These are phyloP conservation scores for Electrona antarctica DNA, from an alignment of 2,113 vertebrate species.

Conservation along the genomic window DNA sequence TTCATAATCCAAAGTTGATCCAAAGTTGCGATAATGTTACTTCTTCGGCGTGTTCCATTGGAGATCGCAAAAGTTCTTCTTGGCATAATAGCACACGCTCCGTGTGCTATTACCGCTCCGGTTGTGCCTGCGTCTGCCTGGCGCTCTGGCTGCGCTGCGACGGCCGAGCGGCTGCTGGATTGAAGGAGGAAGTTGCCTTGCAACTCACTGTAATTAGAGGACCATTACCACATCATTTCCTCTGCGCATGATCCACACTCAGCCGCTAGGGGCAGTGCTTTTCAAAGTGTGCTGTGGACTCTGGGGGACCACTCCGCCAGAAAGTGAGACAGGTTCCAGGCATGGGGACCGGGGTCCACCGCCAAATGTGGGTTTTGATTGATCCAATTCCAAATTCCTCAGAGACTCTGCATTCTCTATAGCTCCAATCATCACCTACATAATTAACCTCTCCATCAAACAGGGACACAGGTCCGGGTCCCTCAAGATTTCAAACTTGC, in stretches of 20 bases:
- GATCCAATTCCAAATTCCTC: too few relatives aligned
- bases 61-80: background rate
- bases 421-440: too few relatives aligned
- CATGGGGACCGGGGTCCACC: too few relatives aligned
- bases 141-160: slow-evolving; percentile 25
- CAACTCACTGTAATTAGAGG: slow-evolving; percentile 77
- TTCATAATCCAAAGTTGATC: background rate
- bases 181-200: slow-evolving; percentile 81
- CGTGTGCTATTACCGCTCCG: too few relatives aligned
- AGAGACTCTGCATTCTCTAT: too few relatives aligned
- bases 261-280: slow-evolving; percentile 20
- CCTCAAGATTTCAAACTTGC: too few relatives aligned
- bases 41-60: slow-evolving; percentile 3
- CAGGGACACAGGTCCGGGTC: too few relatives aligned
- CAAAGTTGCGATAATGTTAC: slow-evolving; percentile 19
- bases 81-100: background rate
- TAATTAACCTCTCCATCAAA: too few relatives aligned
- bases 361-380: too few relatives aligned
- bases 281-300: too few relatives aligned
- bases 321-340: too few relatives aligned
- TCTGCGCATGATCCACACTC: slow-evolving; percentile 73
- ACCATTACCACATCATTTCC: slow-evolving; percentile 77
- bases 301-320: too few relatives aligned
- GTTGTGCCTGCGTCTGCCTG: slow-evolving; percentile 3
- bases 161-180: slow-evolving; percentile 33